Evolutionary conservation across 2,113 vertebrate species (phyloP).

Genomic region (Charina bottae): DNA sequence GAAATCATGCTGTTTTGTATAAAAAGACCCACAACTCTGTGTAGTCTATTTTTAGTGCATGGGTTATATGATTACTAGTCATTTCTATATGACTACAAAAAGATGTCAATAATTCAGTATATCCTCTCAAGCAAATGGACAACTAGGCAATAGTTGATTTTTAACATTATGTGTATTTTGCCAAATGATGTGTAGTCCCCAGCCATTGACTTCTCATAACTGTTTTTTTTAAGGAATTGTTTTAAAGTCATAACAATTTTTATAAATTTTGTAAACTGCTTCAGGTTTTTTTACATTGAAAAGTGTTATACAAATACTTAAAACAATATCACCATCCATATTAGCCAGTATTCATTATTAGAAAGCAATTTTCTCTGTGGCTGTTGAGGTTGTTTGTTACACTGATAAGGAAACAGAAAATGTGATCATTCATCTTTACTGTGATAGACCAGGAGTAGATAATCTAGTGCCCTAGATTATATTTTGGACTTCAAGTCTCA

Average conservation of each 20-base stretch:
- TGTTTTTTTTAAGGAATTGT: not conserved
- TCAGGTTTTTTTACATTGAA: not conserved
- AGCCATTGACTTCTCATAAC: not conserved
- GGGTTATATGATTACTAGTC: not conserved
- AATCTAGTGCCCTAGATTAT: not conserved
- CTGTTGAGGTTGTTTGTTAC: not conserved
- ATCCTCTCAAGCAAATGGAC: not conserved
- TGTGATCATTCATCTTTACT: accelerated
- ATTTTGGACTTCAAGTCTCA: not conserved
- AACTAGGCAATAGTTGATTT: not conserved
- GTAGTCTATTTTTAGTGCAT: not conserved
- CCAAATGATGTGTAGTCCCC: not conserved
- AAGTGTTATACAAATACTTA: not conserved
- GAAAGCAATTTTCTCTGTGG: not conserved
- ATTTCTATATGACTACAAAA: not conserved
- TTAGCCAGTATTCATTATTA: not conserved
- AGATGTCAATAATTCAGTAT: not conserved
- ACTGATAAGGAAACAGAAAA: not conserved
- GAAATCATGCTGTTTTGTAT: not conserved
- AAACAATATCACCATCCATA: not conserved
- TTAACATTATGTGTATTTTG: not conserved
- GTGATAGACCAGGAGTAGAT: not conserved
- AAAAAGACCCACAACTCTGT: not conserved
- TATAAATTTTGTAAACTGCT: not conserved
- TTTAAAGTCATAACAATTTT: not conserved